Base-by-base conservation (phyloP, 2,888 invertebrate genomes). In the Boloria selene region DNA sequence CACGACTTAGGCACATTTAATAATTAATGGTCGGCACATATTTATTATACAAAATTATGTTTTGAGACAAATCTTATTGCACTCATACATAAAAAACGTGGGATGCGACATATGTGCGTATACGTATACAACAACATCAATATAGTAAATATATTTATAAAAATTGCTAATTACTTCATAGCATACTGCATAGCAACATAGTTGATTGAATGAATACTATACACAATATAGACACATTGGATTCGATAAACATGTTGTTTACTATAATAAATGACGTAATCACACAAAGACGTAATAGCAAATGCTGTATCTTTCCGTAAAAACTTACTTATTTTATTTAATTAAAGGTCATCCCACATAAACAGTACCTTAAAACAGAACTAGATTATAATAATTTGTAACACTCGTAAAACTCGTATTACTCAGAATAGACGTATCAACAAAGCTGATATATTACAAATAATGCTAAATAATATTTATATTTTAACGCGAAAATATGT, bases 1-100 rank as follows among this genome's bases (percentile, higher is more conserved):
- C 53, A 59, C 54, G 62, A 61, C 47, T 67, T 70, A 70, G 69
- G 69, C 69, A 67, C 67, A 65, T 65, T 64, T 60, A 70, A 59
- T 55, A 55, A 38, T 64, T 49, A 51, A 66, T 67, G 58, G 63
- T 69, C 69, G 63, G 63, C 69, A 69, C 58, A n/a, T 45, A 16
- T 3, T 26, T 45, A 16, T 3, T 26, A 4, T 56, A 26, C n/a
- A 13, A 56, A 10, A n/a, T n/a, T n/a, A n/a, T n/a, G n/a, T 3
- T 14, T 47, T 47, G 13, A 45, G 26, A 45, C 45, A 58, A 13
- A 58, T 13, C 16, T 18, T 14, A 42, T 14, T 52, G 56, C 42
- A 26, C 26, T 45, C 17, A 14, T 56, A 58, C 51, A 51, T 38
- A 56, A 52, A 45, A 51, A 45, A 44, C 49, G 64, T 56, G 26